phyloP scores from a whole-genome alignment of 2,888 invertebrate genomes.

The Arctia plantaginis region DNA sequence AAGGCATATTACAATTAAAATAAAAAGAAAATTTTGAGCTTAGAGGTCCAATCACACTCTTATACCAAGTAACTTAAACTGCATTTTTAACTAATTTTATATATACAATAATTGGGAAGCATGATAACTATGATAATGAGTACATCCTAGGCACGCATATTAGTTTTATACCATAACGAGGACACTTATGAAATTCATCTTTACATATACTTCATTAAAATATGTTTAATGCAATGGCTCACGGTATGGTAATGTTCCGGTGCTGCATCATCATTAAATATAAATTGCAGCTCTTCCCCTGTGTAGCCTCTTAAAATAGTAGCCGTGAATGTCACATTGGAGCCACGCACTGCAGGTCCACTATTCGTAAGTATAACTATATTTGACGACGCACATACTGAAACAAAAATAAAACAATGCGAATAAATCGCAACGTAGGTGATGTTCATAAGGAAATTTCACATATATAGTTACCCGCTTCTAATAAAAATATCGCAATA shows the following conservation, averaged over 20 bases:
- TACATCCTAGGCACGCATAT: not conserved
- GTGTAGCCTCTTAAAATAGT: slow-evolving; percentile 78
- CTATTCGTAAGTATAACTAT: slow-evolving; percentile 86
- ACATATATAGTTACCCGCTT: slow-evolving; percentile 54
- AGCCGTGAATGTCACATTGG: slow-evolving; percentile 89
- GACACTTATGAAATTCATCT: not conserved
- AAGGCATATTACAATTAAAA: not conserved
- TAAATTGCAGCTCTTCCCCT: slow-evolving; percentile 79
- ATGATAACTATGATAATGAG: not conserved
- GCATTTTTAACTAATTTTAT: not conserved
- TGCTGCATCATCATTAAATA: slow-evolving; percentile 88
- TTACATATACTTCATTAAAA: not conserved
- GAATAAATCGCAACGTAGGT: not conserved
- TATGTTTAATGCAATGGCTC: slow-evolving; percentile 30
- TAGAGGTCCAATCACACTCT: not conserved
- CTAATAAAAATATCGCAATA: slow-evolving; percentile 64
- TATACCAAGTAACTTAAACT: not conserved
- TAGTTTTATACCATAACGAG: not conserved
- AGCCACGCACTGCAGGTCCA: slow-evolving; percentile 91
- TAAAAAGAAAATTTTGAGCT: not conserved
- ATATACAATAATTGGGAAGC: not conserved
- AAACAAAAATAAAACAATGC: slow-evolving; percentile 20
- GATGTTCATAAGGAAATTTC: not conserved
- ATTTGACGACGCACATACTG: slow-evolving; percentile 62
- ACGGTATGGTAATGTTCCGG: slow-evolving; percentile 82